phyloP scores from a whole-genome alignment of 2,888 invertebrate species.

The Crepidodera aurea region DNA sequence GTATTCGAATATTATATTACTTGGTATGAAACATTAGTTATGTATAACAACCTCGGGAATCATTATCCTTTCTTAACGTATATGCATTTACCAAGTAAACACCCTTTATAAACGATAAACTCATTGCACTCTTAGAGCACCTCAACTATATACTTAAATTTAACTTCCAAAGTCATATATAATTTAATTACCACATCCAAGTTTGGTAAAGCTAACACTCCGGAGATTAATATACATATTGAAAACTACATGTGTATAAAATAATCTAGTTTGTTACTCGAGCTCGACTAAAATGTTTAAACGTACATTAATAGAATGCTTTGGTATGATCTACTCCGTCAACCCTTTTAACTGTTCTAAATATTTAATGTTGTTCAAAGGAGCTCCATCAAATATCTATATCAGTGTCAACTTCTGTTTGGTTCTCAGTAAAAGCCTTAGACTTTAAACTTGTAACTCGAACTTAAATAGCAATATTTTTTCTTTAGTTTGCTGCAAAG shows the following conservation, averaged over 20 bases:
- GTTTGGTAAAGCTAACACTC: conserved; percentile 5
- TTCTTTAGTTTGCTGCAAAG: not conserved
- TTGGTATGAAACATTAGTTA: too few relatives aligned
- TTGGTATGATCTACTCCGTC: conserved; percentile 54
- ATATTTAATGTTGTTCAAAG: conserved; percentile 57
- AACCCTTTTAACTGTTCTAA: conserved; percentile 62
- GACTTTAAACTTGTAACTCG: conserved; percentile 19
- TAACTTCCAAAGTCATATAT: not conserved
- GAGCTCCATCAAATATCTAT: conserved; percentile 30
- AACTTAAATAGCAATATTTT: conserved; percentile 1
- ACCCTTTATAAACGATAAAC: too few relatives aligned
- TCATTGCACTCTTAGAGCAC: too few relatives aligned
- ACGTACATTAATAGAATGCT: conserved; percentile 48
- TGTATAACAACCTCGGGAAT: too few relatives aligned
- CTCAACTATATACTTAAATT: too few relatives aligned
- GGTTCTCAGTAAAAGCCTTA: conserved; percentile 13
- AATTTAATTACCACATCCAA: conserved; percentile 7
- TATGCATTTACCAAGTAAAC: too few relatives aligned
- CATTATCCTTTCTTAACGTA: too few relatives aligned
- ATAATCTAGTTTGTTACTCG: conserved; percentile 34
- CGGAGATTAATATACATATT: conserved; percentile 5
- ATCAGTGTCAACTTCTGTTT: conserved; percentile 28
- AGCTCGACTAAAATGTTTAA: conserved; percentile 44
- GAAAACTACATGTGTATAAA: conserved; percentile 22
- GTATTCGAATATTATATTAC: too few relatives aligned